Evolutionary conservation across 2,797 vertebrate genomes (phyloP).

Genomic region (Oreochromis grahami): DNA sequence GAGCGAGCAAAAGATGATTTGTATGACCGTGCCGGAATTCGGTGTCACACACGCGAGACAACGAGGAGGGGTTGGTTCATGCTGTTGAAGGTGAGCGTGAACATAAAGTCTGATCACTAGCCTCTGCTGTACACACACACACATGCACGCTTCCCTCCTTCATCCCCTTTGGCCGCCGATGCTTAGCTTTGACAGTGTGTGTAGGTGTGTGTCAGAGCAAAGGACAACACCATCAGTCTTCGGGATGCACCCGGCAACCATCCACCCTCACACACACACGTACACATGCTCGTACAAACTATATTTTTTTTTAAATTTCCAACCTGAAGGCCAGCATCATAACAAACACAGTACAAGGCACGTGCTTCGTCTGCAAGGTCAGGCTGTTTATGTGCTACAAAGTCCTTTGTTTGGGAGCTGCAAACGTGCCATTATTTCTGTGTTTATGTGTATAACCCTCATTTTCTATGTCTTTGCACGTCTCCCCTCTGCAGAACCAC

Average conservation of each 20-base stretch:
- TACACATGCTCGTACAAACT: conserved; percentile 18
- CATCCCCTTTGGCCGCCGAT: conserved; percentile 45
- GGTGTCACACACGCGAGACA: conserved; percentile 1
- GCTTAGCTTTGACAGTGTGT: conserved; percentile 64
- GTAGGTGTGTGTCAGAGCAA: conserved; percentile 67
- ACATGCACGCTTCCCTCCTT: conserved; percentile 27
- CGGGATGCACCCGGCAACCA: conserved; percentile 33
- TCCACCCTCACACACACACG: conserved; percentile 34
- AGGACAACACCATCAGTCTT: conserved; percentile 74
- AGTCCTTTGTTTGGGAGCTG: conserved; percentile 28
- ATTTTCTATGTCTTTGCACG: not conserved
- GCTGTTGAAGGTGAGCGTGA: conserved; percentile 55
- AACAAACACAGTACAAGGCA: conserved; percentile 41
- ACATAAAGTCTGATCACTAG: conserved; percentile 64
- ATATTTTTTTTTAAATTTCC: conserved; percentile 47
- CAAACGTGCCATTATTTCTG: conserved; percentile 18
- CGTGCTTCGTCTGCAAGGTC: conserved; percentile 44
- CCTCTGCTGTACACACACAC: conserved; percentile 33
- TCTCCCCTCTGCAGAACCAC: conserved; percentile 79
- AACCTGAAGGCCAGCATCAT: conserved; percentile 49
- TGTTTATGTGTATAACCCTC: conserved; percentile 36
- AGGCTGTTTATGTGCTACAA: conserved; percentile 20
- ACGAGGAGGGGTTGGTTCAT: not conserved
- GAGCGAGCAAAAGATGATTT: conserved; percentile 13
- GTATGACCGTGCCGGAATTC: conserved; percentile 6